Evolutionary conservation across 2,113 vertebrate species (phyloP), one percentile per base, ranked within the genome.

Genomic region (Emydocephalus ijimae): DNA sequence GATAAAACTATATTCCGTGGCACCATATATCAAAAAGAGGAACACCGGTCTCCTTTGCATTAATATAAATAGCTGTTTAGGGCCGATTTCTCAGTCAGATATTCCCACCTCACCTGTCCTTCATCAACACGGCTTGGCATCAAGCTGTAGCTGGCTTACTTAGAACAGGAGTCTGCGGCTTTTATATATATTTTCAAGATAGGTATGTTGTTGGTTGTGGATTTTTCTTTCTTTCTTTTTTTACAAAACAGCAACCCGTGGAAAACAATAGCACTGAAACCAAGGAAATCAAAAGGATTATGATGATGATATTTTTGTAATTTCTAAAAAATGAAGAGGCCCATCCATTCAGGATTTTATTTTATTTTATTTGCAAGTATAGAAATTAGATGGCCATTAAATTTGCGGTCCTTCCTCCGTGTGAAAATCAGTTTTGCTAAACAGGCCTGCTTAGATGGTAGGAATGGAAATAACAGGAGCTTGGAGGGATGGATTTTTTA

Each of bases 11-110:
- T 97, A 97, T 98, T 97, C 97, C 97, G 92, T 94, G 91, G 97
- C 97, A 97, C 97, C 98, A 98, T 98, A 98, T 98, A 98, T 98
- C 98, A 98, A 97, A 96, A 96, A 96, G 97, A 96, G 97, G 97
- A 97, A 97, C 97, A 96, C 96, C 96, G 96, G 97, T 97, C 98
- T 98, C 98, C 97, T 98, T 98, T 98, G 97, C 98, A 98, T 98
- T 98, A 98, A 98, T 98, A 98, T 98, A 98, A 98, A 98, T 98
- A 98, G 98, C 98, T 98, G 98, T 98, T 98, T 98, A 98, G 98
- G 97, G 96, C 97, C 95, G 96, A 96, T 98, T 98, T 97, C 96
- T 97, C 92, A 96, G 97, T 96, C 97, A 93, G 93, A 97, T 97
- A 97, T 97, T 94, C 97, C 97, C 97, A 93, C 91, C 94, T 94